These are phyloP conservation scores for Lepidothrix coronata DNA, from an alignment of 2,113 vertebrate genomes.

Conservation along the genomic window DNA sequence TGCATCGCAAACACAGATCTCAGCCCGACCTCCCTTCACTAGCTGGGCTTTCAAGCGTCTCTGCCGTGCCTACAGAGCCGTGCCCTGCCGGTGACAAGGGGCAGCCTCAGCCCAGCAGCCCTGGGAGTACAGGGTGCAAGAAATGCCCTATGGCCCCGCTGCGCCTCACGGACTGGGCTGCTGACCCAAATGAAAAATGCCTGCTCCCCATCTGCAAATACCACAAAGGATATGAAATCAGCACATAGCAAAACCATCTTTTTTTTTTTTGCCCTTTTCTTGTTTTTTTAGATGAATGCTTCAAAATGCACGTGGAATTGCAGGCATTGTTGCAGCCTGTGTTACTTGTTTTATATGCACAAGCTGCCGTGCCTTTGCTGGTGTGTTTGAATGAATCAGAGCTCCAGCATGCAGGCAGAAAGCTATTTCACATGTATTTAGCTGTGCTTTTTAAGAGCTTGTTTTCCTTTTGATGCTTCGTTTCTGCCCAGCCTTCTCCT, in stretches of 20 bases:
- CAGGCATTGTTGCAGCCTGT: neutral
- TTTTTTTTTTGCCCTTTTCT: neutral
- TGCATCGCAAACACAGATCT: rapidly evolving
- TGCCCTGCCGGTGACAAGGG: neutral
- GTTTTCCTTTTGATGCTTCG: neutral
- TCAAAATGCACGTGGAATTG: neutral
- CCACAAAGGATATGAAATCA: neutral
- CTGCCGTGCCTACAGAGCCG: rapidly evolving
- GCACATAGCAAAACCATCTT: neutral
- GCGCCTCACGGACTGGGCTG: neutral
- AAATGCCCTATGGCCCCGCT: neutral
- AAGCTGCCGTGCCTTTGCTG: neutral
- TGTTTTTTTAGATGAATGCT: neutral
- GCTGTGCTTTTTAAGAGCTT: neutral
- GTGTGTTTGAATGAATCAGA: neutral
- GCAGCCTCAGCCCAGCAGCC: neutral
- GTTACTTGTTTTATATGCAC: neutral
- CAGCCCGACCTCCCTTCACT: neutral
- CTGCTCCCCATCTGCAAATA: neutral
- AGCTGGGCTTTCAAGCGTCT: rapidly evolving
- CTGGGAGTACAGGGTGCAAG: neutral
- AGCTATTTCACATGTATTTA: neutral
- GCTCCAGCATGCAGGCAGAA: neutral
- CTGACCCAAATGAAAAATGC: neutral
- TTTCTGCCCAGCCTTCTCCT: neutral